These are phyloP conservation scores for Dromas ardeola DNA, from an alignment of 2,113 vertebrate genomes.

Conservation along the genomic window DNA sequence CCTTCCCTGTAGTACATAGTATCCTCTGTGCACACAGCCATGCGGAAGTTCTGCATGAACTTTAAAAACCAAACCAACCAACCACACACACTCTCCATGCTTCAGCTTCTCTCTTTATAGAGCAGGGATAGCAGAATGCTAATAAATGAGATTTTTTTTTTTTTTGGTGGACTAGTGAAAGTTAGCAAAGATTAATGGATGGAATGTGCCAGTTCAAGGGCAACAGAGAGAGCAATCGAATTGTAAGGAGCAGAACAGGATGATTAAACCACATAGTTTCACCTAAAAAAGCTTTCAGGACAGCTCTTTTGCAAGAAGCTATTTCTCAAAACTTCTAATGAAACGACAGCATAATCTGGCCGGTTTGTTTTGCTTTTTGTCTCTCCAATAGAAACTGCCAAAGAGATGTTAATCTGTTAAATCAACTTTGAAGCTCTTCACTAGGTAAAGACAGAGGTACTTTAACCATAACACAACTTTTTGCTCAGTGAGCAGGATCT, in stretches of 20 bases:
- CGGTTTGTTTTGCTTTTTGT: neutral
- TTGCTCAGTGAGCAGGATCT: neutral
- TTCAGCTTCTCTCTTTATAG: neutral
- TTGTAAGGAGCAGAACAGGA: neutral
- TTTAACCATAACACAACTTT: neutral
- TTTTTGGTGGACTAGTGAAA: neutral
- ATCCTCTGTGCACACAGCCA: neutral
- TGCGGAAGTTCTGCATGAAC: accelerated
- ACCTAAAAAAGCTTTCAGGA: neutral
- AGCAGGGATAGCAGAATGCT: neutral
- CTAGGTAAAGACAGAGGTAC: neutral
- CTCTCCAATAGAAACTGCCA: neutral
- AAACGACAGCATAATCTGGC: neutral
- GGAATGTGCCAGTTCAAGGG: neutral
- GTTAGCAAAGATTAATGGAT: neutral
- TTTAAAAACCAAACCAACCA: neutral
- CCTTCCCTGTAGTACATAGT: accelerated
- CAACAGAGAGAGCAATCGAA: neutral
- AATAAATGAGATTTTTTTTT: neutral
- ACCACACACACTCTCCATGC: neutral
- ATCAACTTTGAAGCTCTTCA: neutral
- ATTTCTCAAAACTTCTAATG: neutral
- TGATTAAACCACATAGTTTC: neutral
- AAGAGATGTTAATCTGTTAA: neutral
- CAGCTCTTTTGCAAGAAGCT: neutral